Evolutionary conservation across 2,113 vertebrate genomes (phyloP).

Genomic region (Piprites chloris): DNA sequence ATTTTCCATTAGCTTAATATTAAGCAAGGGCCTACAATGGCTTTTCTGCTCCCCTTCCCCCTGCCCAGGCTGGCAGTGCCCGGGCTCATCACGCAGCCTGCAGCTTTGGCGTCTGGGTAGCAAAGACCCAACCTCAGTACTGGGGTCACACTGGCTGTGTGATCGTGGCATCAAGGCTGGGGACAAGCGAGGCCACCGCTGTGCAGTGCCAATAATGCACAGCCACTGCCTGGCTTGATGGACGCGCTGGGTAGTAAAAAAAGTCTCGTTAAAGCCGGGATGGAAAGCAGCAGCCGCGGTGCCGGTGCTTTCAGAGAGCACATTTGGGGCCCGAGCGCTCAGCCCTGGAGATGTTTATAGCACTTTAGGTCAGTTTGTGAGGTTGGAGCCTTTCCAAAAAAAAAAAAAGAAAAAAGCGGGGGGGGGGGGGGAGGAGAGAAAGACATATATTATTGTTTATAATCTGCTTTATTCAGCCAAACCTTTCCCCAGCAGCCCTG

Average conservation of each 20-base stretch:
- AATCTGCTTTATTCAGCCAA: conserved; percentile 89
- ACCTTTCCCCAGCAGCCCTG: conserved; percentile 77
- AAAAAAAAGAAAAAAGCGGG: not conserved
- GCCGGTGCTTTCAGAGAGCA: conserved; percentile 34
- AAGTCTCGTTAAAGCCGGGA: not conserved
- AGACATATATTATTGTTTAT: conserved; percentile 85
- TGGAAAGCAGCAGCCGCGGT: not conserved
- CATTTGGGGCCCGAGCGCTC: conserved; percentile 49
- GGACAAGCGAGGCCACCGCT: not conserved
- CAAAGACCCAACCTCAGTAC: rapidly evolving
- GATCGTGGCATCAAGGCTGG: not conserved
- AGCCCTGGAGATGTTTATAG: conserved; percentile 74
- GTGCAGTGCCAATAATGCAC: not conserved
- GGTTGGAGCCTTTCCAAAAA: conserved; percentile 75
- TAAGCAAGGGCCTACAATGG: rapidly evolving
- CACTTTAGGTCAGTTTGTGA: conserved; percentile 76
- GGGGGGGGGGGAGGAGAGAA: not conserved
- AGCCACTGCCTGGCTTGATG: conserved; percentile 20
- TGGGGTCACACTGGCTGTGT: not conserved
- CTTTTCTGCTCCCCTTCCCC: not conserved
- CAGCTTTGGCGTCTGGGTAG: rapidly evolving
- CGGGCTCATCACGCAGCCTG: rapidly evolving
- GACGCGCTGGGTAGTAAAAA: conserved; percentile 52
- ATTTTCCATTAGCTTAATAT: not conserved
- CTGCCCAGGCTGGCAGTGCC: not conserved